Evolutionary conservation across 2,113 vertebrate genomes (phyloP).

Genomic region (Gnathonemus echidnorhynchus): DNA sequence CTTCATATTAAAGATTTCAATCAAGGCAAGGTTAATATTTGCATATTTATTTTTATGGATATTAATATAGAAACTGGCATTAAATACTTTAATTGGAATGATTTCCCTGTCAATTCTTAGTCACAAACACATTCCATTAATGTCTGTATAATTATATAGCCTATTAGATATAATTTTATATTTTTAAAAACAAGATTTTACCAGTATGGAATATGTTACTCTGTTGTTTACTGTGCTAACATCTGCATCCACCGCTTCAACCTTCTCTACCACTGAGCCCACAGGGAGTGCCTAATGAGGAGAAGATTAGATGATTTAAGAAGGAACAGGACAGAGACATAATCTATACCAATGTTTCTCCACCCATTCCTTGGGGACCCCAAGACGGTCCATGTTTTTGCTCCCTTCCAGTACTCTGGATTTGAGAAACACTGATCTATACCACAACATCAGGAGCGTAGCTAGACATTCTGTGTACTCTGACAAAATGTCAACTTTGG

Average conservation of each 20-base stretch:
- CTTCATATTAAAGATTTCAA: not conserved
- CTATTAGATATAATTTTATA: not conserved
- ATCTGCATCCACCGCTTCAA: slow-evolving; percentile 57
- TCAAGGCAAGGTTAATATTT: not conserved
- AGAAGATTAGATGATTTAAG: not conserved
- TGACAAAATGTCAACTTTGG: not conserved
- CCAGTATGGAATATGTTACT: slow-evolving; percentile 56
- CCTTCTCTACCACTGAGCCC: slow-evolving; percentile 38
- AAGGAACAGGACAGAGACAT: not conserved
- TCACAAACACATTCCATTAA: not conserved
- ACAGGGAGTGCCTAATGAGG: slow-evolving; percentile 38
- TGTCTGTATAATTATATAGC: not conserved
- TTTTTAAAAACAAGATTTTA: slow-evolving; percentile 25
- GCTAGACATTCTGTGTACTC: not conserved
- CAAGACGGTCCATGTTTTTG: not conserved
- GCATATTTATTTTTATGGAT: not conserved
- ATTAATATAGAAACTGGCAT: not conserved
- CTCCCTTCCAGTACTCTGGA: not conserved
- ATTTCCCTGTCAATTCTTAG: not conserved
- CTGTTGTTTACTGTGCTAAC: slow-evolving; percentile 29
- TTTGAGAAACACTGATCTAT: not conserved
- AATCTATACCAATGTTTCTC: not conserved
- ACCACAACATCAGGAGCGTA: not conserved
- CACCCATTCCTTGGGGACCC: not conserved
- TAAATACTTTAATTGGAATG: not conserved